Evolutionary conservation across 2,797 vertebrate genomes (phyloP).

Genomic region (Halcyon smyrnensis): DNA sequence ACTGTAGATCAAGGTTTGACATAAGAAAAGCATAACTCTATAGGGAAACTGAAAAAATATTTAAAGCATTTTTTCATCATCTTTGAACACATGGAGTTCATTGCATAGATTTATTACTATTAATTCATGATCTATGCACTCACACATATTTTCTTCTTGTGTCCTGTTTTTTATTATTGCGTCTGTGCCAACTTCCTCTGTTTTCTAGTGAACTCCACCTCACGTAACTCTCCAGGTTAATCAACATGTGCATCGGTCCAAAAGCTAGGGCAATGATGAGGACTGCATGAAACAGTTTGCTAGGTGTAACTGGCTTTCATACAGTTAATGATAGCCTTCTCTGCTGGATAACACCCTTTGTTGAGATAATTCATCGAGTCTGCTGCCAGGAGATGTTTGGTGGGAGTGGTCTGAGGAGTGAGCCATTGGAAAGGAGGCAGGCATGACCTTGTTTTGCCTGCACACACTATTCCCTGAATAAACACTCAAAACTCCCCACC

Average conservation of each 20-base stretch:
- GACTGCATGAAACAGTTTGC: background rate
- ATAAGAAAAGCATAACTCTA: conserved; percentile 13
- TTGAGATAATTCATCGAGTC: background rate
- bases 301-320: background rate
- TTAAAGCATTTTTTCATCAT: conserved; percentile 57
- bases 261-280: background rate
- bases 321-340: background rate
- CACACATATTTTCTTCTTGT: background rate
- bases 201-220: background rate
- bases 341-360: background rate
- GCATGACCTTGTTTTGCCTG: background rate
- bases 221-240: background rate
- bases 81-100: conserved; percentile 56
- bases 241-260: background rate
- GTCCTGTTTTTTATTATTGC: background rate
- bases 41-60: conserved; percentile 23
- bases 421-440: background rate
- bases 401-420: background rate
- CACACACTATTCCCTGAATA: background rate
- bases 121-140: background rate
- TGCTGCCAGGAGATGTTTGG: background rate
- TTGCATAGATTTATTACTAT: background rate
- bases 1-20: conserved; percentile 45
- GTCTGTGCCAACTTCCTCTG: background rate
- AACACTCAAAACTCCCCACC: background rate